Conservation (phyloP, 1,140 invertebrate genomes). For the Lutraria rhynchaena region DNA sequence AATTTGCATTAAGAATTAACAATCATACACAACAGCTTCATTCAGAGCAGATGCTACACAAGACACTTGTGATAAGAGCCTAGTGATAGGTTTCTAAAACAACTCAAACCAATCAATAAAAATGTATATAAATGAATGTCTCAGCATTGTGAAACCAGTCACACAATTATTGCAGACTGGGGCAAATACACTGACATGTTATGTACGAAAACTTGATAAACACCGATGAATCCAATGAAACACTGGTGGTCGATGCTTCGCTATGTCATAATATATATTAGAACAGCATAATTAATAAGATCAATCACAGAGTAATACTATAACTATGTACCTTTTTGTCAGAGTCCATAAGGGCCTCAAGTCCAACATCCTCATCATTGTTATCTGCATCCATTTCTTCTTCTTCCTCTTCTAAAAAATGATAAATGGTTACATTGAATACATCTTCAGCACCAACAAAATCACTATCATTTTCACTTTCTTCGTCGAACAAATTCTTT, state of each 20-base stretch:
- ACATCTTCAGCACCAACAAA: too few species aligned
- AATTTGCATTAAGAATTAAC: too few species aligned
- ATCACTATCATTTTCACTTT: not conserved
- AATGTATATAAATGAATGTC: too few species aligned
- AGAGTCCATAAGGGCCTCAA: constrained; percentile 79
- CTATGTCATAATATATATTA: not conserved
- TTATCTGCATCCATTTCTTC: constrained; percentile 79
- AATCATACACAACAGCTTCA: too few species aligned
- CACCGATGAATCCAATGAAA: constrained; percentile 6
- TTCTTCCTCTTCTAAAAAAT: constrained; percentile 68
- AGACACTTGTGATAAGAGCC: too few species aligned
- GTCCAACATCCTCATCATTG: constrained; percentile 78
- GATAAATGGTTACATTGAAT: not conserved
- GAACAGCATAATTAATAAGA: not conserved
- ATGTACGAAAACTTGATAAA: constrained; percentile 9
- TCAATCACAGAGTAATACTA: not conserved
- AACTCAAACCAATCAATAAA: too few species aligned
- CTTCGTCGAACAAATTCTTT: not conserved
- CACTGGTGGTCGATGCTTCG: constrained; percentile 22
- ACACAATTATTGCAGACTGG: constrained; percentile 1
- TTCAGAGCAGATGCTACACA: too few species aligned
- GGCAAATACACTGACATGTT: constrained; percentile 20
- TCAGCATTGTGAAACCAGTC: constrained; percentile 29
- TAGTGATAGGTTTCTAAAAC: too few species aligned
- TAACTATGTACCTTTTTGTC: not conserved